Evolutionary conservation across 2,113 vertebrate genomes (phyloP).

Genomic region (Myrmecophaga tridactyla): DNA sequence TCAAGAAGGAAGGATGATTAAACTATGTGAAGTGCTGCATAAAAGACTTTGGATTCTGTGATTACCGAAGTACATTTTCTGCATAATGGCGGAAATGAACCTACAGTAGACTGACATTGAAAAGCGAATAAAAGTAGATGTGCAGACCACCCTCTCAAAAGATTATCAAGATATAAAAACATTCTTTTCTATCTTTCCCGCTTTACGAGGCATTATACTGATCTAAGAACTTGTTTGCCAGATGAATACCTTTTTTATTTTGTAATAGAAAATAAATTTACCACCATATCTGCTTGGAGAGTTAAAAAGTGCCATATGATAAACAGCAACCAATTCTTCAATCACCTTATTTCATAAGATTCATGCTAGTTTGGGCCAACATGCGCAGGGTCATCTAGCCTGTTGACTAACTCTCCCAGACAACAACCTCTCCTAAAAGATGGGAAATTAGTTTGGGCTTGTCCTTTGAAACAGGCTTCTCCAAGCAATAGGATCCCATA

Average conservation of each 20-base stretch:
- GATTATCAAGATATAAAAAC: neutral
- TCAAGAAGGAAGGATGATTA: neutral
- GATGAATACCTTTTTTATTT: neutral
- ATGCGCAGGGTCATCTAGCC: neutral
- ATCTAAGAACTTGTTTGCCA: neutral
- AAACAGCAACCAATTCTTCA: neutral
- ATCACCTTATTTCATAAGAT: neutral
- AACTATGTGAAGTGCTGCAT: no score
- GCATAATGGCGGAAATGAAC: neutral
- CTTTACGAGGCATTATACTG: slow-evolving; percentile 1
- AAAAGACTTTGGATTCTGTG: neutral
- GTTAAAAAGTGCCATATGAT: neutral
- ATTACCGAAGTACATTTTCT: neutral
- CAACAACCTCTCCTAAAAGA: neutral
- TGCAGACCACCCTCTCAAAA: neutral
- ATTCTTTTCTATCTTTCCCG: neutral
- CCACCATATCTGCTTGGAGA: neutral
- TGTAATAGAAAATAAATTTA: slow-evolving; percentile 9
- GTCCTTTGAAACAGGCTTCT: neutral
- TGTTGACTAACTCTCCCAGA: neutral
- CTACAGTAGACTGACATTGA: neutral
- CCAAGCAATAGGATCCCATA: neutral
- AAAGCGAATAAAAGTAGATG: neutral
- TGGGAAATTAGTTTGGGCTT: neutral
- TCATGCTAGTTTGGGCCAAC: neutral